Evolutionary conservation across 2,797 vertebrate genomes (phyloP).

Genomic region (Amniataba percoides): DNA sequence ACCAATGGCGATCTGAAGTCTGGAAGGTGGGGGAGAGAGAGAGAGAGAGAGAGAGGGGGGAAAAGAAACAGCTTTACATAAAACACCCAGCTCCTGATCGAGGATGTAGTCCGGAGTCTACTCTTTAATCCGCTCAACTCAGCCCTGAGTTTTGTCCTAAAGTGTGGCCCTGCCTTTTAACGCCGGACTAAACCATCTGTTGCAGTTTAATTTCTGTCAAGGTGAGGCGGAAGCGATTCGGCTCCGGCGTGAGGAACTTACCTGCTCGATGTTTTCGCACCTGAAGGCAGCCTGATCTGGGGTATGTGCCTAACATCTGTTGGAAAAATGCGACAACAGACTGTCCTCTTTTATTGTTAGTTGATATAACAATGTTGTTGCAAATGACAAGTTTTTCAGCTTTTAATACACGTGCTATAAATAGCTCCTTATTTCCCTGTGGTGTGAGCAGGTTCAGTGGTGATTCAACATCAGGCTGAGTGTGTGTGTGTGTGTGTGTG

Average conservation of each 20-base stretch:
- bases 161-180: slow-evolving; percentile 3
- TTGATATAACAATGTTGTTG: not conserved
- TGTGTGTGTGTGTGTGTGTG: slow-evolving; percentile 50
- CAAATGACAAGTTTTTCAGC: not conserved
- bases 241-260: slow-evolving; percentile 49
- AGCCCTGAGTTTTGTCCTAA: not conserved
- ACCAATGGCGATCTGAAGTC: slow-evolving; percentile 75
- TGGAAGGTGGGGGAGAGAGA: no score
- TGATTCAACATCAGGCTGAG: slow-evolving; percentile 73
- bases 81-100: slow-evolving; percentile 30
- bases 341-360: not conserved
- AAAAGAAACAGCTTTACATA: slow-evolving; percentile 72
- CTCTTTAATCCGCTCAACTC: no score
- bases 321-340: not conserved
- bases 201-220: slow-evolving; percentile 62
- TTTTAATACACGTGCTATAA: slow-evolving; percentile 20
- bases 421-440: slow-evolving; percentile 42
- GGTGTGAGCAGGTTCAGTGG: slow-evolving; percentile 48
- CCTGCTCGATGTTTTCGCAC: slow-evolving; percentile 57
- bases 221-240: slow-evolving; percentile 82
- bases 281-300: slow-evolving; percentile 46
- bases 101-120: slow-evolving; percentile 20
- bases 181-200: slow-evolving; percentile 8
- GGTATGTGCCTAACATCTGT: slow-evolving; percentile 37
- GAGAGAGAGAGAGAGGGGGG: no score